Evolutionary conservation across 2,797 vertebrate species (phyloP), one percentile per base, ranked within the genome.

Genomic region (Peromyscus attwateri): DNA sequence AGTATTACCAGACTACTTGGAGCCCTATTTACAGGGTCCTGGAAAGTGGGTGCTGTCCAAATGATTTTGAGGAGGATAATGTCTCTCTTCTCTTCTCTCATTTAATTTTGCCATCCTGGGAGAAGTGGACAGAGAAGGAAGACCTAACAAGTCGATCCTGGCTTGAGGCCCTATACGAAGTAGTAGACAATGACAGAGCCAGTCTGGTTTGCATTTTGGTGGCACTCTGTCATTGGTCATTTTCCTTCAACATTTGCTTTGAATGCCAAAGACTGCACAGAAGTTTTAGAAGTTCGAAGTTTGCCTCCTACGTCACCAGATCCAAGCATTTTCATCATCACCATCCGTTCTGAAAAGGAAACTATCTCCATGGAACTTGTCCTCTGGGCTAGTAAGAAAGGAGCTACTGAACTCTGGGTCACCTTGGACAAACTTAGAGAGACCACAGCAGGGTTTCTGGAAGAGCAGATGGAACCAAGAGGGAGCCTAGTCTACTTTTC

Each of bases 1-100:
- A 83, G 90, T 71, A 60, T 70, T 91, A 60, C 85, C 81, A 92
- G 89, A 25, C 23, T 49, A 91, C 79, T 34, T 34, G 64, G 79
- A 87, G 49, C 46, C 66, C n/a, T 77, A 77, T 73, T 88, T 76
- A 31, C 60, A 68, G 70, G 76, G 43, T 17, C 71, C 79, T 43
- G 0, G 17, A 88, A 11, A 52, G 55, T 60, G 29, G 87, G 55
- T 76, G 55, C 52, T 76, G 55, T 46, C 55, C 87, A 75, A 60
- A 43, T 46, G 17, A 25, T 2, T 29, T 19, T 75, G 55, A n/a
- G 31, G 19, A 49, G 13, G 10, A 12, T 34, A 7, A 66, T 73
- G 64, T 75, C 87, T 60, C 37, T 75, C 23, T 3, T 83, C 17
- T 81, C 21, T 68, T 68, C 70, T 43, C 71, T 43, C 19, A 19